Conservation (phyloP, 2,113 vertebrate species). For the Proterorhinus semilunaris region DNA sequence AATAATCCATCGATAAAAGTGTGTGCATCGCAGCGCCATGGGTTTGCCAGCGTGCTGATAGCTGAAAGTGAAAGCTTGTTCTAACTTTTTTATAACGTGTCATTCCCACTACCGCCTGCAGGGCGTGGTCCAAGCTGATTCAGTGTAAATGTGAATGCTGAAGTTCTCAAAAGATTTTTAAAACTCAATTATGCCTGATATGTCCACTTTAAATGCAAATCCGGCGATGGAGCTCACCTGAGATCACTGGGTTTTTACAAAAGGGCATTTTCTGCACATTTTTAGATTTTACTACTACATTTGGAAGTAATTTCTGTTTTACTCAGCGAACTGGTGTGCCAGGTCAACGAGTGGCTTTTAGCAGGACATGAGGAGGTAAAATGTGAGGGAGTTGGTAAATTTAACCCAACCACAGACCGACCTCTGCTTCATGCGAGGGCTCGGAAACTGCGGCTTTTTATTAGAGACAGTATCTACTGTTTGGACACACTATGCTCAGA, state of each 20-base stretch:
- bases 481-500: too few relatives aligned
- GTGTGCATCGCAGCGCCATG: too few relatives aligned
- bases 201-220: conserved; percentile 61
- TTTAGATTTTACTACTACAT: conserved; percentile 84
- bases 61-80: too few relatives aligned
- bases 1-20: too few relatives aligned
- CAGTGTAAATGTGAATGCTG: too few relatives aligned
- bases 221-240: conserved; percentile 50
- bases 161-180: too few relatives aligned
- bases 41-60: too few relatives aligned
- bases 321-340: conserved; percentile 79
- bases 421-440: neutral
- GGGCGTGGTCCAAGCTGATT: too few relatives aligned
- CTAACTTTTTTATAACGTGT: too few relatives aligned
- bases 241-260: conserved; percentile 56
- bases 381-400: conserved; percentile 12
- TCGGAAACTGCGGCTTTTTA: neutral
- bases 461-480: too few relatives aligned
- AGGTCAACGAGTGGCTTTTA: conserved; percentile 79
- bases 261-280: conserved; percentile 60
- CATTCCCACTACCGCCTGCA: too few relatives aligned
- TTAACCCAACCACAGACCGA: neutral
- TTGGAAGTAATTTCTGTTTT: conserved; percentile 81
- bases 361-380: conserved; percentile 26
- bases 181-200: too few relatives aligned